phyloP scores from a whole-genome alignment of 2,113 vertebrate species.

The Trematocara unimaculatum region DNA sequence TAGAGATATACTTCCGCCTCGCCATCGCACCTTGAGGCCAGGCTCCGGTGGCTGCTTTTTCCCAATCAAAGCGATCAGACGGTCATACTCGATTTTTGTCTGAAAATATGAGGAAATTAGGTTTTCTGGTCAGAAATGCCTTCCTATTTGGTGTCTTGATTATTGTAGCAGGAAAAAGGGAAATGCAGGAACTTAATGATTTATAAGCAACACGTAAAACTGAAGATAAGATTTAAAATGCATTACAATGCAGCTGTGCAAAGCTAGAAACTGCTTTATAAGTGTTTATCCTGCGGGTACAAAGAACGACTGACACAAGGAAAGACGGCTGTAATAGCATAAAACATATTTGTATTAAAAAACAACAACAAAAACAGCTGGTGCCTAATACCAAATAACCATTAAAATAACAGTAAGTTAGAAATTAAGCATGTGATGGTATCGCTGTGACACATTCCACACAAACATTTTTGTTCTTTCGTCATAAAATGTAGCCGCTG shows the following conservation, averaged over 20 bases:
- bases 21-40: conserved; percentile 89
- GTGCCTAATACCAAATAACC: background rate
- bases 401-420: background rate
- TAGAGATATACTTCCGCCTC: conserved; percentile 80
- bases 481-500: background rate
- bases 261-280: background rate
- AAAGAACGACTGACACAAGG: background rate
- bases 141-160: background rate
- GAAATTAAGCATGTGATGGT: background rate
- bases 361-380: background rate
- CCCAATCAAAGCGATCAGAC: conserved; percentile 87
- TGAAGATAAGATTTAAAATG: background rate
- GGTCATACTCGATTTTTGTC: conserved; percentile 95
- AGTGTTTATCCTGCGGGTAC: background rate
- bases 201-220: background rate
- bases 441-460: background rate
- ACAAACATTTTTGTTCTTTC: background rate
- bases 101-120: conserved; percentile 23
- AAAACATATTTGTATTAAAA: background rate
- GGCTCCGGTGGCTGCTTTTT: conserved; percentile 83
- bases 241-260: background rate
- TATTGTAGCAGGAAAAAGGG: background rate
- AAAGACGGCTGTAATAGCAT: background rate
- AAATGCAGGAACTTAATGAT: background rate
- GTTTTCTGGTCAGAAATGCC: background rate